Percentiles rank a stretch among this genome's conserved stretches.
These are phyloP conservation scores for Phaethon lepturus DNA, from an alignment of 2,113 vertebrate genomes.

Conservation along the genomic window DNA sequence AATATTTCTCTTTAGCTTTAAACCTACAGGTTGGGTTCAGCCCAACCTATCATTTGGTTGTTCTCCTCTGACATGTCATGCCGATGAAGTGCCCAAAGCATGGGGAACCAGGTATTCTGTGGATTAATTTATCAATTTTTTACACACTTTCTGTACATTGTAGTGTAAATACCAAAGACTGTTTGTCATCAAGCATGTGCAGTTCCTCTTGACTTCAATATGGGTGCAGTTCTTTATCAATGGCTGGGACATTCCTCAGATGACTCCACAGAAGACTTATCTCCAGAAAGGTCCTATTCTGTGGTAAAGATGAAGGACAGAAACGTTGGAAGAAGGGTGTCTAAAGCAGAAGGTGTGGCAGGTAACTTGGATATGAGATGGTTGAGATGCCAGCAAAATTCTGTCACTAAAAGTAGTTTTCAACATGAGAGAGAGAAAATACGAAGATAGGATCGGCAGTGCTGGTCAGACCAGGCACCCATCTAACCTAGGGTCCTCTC, in stretches of 20 bases:
- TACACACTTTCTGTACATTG: background rate
- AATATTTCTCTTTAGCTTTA: background rate
- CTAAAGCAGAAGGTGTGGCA: background rate
- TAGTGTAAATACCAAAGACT: background rate
- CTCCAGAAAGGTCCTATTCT: background rate
- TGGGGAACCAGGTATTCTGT: background rate
- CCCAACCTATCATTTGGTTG: background rate
- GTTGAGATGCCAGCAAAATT: background rate
- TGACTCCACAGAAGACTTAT: background rate
- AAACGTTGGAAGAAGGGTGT: background rate
- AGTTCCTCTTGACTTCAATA: background rate
- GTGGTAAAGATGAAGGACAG: background rate
- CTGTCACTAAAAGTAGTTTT: background rate
- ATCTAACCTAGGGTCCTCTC: background rate
- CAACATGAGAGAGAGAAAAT: background rate
- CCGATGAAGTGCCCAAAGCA: background rate
- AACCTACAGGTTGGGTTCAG: fast-evolving
- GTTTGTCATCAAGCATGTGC: background rate
- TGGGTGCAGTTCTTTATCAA: background rate
- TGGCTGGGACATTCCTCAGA: background rate
- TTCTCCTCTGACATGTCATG: background rate
- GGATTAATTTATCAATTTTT: background rate
- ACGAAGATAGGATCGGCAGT: background rate
- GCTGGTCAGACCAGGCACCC: background rate
- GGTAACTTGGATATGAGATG: background rate